Percentiles rank a stretch among this genome's conserved stretches.
phyloP scores from a whole-genome alignment of 1,140 invertebrate genomes.

The Procambarus virginalis region DNA sequence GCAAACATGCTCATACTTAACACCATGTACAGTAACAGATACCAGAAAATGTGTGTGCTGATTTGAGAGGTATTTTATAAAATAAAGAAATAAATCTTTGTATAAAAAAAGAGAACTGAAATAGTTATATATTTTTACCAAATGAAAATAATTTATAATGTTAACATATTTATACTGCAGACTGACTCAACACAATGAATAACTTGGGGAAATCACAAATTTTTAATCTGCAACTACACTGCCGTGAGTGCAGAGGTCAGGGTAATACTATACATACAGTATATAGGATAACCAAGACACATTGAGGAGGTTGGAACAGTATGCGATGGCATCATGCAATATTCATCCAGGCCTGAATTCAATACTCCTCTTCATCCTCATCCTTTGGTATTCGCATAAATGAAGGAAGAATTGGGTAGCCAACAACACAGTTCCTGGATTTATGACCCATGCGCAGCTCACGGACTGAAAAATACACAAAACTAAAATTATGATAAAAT shows the following conservation, averaged over 20 bases:
- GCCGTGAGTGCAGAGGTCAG: neutral
- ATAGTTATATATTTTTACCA: neutral
- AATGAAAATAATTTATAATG: neutral
- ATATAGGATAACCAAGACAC: neutral
- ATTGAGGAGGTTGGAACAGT: slow-evolving; percentile 12
- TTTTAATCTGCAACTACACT: neutral
- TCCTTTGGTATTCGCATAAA: slow-evolving; percentile 54
- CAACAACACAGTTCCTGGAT: slow-evolving; percentile 42
- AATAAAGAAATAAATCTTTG: neutral
- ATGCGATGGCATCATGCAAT: slow-evolving; percentile 60
- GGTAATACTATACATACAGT: neutral
- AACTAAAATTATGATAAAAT: slow-evolving; percentile 23
- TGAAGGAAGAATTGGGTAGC: slow-evolving; percentile 55
- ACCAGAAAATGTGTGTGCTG: neutral
- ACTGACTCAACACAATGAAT: neutral
- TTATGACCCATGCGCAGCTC: slow-evolving; percentile 54
- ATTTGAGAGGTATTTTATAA: neutral
- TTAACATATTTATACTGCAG: neutral
- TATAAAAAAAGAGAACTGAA: neutral
- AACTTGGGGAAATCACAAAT: neutral
- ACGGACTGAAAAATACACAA: slow-evolving; percentile 55
- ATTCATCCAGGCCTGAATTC: slow-evolving; percentile 39
- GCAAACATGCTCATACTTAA: slow-evolving; percentile 13
- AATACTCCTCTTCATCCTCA: slow-evolving; percentile 46
- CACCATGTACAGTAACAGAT: neutral